These are phyloP conservation scores for Tragelaphus imberbis DNA, from an alignment of 2,113 vertebrate species.

Conservation along the genomic window DNA sequence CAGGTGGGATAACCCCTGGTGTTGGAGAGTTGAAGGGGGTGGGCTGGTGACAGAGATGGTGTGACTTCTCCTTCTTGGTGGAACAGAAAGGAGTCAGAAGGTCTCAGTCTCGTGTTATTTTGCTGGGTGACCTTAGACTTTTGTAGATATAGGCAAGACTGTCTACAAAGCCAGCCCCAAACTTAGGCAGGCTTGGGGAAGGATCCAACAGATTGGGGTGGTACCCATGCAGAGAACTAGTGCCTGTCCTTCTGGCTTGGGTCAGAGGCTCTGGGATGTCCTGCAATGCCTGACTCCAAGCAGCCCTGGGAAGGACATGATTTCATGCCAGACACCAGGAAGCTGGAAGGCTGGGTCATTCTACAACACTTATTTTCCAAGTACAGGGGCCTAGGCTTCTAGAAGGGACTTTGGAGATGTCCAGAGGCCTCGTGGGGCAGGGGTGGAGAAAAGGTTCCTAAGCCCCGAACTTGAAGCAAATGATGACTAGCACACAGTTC, in stretches of 20 bases:
- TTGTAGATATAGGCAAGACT: rapidly evolving
- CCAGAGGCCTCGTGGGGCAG: background rate
- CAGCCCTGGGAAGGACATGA: background rate
- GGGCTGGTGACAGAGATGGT: background rate
- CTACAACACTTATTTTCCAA: background rate
- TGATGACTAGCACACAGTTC: background rate
- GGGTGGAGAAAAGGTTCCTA: background rate
- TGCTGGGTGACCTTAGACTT: background rate
- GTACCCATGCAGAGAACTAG: rapidly evolving
- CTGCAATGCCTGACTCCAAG: background rate
- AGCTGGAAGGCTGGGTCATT: background rate
- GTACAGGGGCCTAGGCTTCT: background rate
- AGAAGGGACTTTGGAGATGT: background rate
- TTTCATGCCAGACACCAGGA: background rate
- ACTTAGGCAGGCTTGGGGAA: background rate
- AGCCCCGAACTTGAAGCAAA: background rate
- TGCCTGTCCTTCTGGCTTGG: background rate
- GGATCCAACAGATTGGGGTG: background rate
- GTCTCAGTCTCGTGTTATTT: background rate
- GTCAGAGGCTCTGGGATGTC: background rate
- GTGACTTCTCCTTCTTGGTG: background rate
- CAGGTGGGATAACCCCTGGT: background rate
- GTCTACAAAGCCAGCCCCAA: background rate
- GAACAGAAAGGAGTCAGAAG: background rate
- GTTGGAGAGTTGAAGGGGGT: background rate